Evolutionary conservation across 2,888 invertebrate species (phyloP).

Genomic region (Macrostomum cliftonense): DNA sequence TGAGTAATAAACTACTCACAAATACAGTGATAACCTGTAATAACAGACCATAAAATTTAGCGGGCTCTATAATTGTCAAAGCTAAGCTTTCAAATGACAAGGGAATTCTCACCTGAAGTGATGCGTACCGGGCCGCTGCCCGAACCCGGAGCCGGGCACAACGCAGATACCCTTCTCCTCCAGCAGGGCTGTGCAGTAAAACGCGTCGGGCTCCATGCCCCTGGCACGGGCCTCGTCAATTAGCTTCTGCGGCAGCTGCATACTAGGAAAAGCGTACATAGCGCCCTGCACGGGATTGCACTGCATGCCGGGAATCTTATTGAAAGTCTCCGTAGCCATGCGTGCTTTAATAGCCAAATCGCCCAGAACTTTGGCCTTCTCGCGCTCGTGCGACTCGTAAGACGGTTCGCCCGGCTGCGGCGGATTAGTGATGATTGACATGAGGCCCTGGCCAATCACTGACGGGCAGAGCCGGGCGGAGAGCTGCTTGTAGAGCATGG

Average conservation of each 20-base stretch:
- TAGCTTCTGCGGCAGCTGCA: constrained; percentile 62
- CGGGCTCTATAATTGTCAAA: too few species aligned
- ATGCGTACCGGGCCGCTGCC: constrained; percentile 73
- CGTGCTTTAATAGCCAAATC: constrained; percentile 60
- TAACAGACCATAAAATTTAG: too few species aligned
- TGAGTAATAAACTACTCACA: too few species aligned
- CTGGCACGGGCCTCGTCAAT: constrained; percentile 50
- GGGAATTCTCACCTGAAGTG: constrained; percentile 57
- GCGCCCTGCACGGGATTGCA: constrained; percentile 75
- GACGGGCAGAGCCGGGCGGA: constrained; percentile 86
- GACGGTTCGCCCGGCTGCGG: constrained; percentile 69
- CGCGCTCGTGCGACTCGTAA: constrained; percentile 53
- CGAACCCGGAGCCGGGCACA: constrained; percentile 74
- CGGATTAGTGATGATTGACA: constrained; percentile 76
- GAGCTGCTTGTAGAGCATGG: constrained; percentile 65
- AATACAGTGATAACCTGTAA: too few species aligned
- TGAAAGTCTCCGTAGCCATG: constrained; percentile 68
- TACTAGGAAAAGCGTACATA: constrained; percentile 90
- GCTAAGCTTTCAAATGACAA: too few species aligned
- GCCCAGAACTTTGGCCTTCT: constrained; percentile 52
- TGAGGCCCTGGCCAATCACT: constrained; percentile 62
- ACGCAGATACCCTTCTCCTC: constrained; percentile 78
- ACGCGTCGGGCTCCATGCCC: constrained; percentile 55
- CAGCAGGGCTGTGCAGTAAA: constrained; percentile 74
- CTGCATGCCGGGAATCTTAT: constrained; percentile 64